Conservation (phyloP, 2,888 invertebrate genomes). For the Anoncus sp. region DNA sequence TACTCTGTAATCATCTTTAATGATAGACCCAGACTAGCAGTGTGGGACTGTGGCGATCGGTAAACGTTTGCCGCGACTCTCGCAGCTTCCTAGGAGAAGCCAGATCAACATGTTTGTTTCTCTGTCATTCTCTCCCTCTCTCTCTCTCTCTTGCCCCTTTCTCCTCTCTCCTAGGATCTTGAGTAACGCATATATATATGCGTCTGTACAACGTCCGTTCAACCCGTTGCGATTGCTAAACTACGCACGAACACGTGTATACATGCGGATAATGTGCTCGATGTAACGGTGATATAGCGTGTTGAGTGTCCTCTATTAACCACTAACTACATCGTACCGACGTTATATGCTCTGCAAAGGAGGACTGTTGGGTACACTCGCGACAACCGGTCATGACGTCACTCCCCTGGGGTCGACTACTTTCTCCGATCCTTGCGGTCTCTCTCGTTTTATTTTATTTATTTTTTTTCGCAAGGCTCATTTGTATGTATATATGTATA, state of each 20-base stretch:
- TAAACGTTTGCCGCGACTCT: slow-evolving; percentile 67
- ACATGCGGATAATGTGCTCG: slow-evolving; percentile 44
- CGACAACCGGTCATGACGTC: slow-evolving; percentile 43
- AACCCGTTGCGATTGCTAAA: slow-evolving; percentile 26
- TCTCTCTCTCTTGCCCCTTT: background rate
- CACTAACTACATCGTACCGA: slow-evolving; percentile 12
- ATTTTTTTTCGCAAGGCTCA: background rate
- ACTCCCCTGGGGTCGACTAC: slow-evolving; percentile 45
- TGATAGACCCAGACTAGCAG: slow-evolving; percentile 63
- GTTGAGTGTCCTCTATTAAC: slow-evolving; percentile 44
- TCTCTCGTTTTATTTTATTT: background rate
- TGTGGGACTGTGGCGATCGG: slow-evolving; percentile 46
- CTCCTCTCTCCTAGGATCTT: slow-evolving; percentile 2
- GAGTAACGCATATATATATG: slow-evolving; percentile 9
- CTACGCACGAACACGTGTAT: slow-evolving; percentile 41
- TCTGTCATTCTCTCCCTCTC: slow-evolving; percentile 5
- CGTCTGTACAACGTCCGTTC: slow-evolving; percentile 25
- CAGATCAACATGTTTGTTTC: background rate
- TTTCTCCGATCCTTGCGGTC: slow-evolving; percentile 54
- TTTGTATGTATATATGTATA: background rate
- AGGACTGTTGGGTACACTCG: slow-evolving; percentile 5
- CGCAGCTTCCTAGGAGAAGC: slow-evolving; percentile 68
- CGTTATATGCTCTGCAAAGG: too few species aligned
- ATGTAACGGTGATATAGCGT: slow-evolving; percentile 35
- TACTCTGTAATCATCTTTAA: slow-evolving; percentile 74